Percentiles rank a stretch among this genome's conserved stretches.
Conservation (phyloP, 2,797 vertebrate species). For the Dicrostonyx torquatus region DNA sequence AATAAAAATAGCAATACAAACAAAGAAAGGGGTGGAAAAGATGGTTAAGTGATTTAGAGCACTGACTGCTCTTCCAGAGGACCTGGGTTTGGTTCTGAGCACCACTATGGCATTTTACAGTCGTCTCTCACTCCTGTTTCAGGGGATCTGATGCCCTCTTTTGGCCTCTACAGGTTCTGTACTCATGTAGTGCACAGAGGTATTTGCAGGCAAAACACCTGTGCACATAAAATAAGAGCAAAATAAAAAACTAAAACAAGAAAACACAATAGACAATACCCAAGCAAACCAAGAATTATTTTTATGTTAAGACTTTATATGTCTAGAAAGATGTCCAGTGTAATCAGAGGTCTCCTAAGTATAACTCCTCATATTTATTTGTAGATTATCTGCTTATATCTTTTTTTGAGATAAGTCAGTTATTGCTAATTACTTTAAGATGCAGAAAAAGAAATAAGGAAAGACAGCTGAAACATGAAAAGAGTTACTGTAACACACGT, state of each 20-base stretch:
- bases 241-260: background rate
- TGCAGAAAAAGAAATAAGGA: slow-evolving; percentile 45
- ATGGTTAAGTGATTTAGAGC: background rate
- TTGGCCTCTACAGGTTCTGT: background rate
- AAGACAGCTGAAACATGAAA: background rate
- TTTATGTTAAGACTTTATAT: slow-evolving; percentile 50
- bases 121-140: background rate
- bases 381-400: slow-evolving; percentile 37
- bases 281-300: slow-evolving; percentile 48
- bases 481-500: slow-evolving; percentile 29
- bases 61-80: background rate
- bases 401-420: slow-evolving; percentile 53
- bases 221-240: background rate
- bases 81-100: background rate
- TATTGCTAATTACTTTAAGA: slow-evolving; percentile 58
- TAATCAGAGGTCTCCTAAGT: slow-evolving; percentile 63
- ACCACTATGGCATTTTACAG: background rate
- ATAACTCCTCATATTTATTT: slow-evolving; percentile 59
- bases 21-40: background rate
- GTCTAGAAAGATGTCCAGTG: slow-evolving; percentile 42
- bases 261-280: background rate
- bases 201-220: too few relatives aligned
- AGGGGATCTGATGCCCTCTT: background rate
- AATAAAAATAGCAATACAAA: background rate
- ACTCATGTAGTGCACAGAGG: background rate